Evolutionary conservation across 2,797 vertebrate species (phyloP).

Genomic region (Liasis olivaceus): DNA sequence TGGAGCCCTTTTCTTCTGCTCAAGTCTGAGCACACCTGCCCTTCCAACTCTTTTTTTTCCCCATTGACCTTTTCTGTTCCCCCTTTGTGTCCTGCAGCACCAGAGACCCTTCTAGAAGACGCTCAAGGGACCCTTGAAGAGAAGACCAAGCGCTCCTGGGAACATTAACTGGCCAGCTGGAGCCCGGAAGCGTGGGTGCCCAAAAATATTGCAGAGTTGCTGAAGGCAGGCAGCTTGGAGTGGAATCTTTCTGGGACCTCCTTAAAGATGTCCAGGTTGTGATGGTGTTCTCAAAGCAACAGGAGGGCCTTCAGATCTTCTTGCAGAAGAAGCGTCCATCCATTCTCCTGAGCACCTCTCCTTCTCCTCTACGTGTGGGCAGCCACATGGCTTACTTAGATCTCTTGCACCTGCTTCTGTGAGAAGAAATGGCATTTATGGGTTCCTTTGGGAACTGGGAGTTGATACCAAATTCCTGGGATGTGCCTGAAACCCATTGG

Average conservation of each 20-base stretch:
- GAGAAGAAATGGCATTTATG: neutral
- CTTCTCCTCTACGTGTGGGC: neutral
- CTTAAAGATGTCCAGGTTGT: neutral
- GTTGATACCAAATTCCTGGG: neutral
- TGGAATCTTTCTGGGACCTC: neutral
- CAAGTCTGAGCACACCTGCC: neutral
- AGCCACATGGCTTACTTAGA: neutral
- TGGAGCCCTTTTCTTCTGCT: neutral
- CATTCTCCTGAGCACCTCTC: neutral
- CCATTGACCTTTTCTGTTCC: fast-evolving
- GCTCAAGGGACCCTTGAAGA: conserved; percentile 6
- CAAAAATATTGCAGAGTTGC: neutral
- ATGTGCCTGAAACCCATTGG: fast-evolving
- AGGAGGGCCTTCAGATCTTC: neutral
- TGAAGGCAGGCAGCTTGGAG: neutral
- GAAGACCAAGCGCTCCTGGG: conserved; percentile 36
- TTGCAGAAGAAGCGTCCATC: neutral
- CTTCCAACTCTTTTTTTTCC: neutral
- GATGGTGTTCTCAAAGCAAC: neutral
- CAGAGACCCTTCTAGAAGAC: conserved; percentile 17
- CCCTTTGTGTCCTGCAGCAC: neutral
- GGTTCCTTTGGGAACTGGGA: too few relatives aligned
- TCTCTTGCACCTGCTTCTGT: neutral
- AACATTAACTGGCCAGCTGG: conserved; percentile 42
- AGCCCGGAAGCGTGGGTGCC: neutral